Conservation (phyloP, 2,113 vertebrate genomes). For the Dipodomys ordii region DNA sequence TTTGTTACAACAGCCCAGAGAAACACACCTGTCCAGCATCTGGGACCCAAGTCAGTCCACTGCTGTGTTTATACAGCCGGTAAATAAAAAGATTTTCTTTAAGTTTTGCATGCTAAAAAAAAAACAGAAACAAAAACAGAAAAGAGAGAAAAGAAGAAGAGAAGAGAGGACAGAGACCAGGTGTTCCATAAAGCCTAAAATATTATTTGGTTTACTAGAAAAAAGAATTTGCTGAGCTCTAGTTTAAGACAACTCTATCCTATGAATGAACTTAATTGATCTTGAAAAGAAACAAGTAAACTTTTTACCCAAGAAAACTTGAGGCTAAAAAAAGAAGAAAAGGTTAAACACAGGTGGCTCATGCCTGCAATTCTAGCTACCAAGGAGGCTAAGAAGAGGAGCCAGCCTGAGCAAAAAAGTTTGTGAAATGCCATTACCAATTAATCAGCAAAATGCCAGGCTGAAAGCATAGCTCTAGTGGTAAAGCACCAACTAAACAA, state of each 20-base stretch:
- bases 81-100: background rate
- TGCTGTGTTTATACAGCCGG: background rate
- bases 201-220: background rate
- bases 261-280: background rate
- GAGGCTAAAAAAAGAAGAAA: background rate
- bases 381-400: too few species aligned
- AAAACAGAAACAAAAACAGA: background rate
- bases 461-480: too few species aligned
- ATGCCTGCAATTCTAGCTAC: too few species aligned
- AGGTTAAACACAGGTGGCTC: background rate
- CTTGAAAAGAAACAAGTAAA: background rate
- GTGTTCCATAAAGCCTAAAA: background rate
- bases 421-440: too few species aligned
- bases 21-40: background rate
- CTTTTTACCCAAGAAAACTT: slow-evolving; percentile 29
- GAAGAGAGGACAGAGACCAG: background rate
- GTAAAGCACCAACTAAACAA: too few species aligned
- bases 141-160: background rate
- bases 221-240: background rate
- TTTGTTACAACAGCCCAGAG: background rate
- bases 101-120: background rate
- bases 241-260: background rate
- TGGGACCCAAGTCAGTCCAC: background rate
- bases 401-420: too few species aligned
- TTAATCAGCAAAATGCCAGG: too few species aligned